Percentiles rank a stretch among this genome's conserved stretches.
These are phyloP conservation scores for Otolemur garnettii DNA, from an alignment of 2,113 vertebrate genomes.

Conservation along the genomic window DNA sequence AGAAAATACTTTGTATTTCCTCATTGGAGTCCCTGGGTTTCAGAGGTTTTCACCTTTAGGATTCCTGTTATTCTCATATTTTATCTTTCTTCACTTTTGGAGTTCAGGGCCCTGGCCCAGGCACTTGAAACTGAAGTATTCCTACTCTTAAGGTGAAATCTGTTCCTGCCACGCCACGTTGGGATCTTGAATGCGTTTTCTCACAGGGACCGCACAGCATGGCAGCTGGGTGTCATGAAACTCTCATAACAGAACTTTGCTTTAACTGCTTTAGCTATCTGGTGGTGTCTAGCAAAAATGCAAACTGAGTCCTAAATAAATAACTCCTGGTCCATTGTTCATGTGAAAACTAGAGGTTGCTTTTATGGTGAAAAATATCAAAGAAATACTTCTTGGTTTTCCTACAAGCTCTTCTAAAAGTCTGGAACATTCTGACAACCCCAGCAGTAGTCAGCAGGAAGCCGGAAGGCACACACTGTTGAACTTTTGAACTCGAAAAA, in stretches of 20 bases:
- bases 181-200: background rate
- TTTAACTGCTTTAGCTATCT: background rate
- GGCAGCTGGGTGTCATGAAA: constrained; percentile 1
- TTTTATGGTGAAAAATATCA: constrained; percentile 60
- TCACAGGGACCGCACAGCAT: background rate
- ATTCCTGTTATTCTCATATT: background rate
- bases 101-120: background rate
- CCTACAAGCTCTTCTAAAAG: background rate
- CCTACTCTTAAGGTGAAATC: background rate
- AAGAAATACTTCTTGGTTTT: constrained; percentile 17
- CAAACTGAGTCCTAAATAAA: constrained; percentile 39
- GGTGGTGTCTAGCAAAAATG: constrained; percentile 5
- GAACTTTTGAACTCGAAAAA: constrained; percentile 80
- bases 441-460: constrained; percentile 10
- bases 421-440: background rate
- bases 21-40: background rate
- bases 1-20: background rate
- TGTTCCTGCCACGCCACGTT: background rate
- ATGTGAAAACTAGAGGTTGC: background rate
- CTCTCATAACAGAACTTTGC: background rate
- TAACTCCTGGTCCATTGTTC: background rate
- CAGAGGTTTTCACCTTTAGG: background rate
- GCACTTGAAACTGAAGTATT: background rate
- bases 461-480: background rate
- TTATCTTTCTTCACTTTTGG: background rate